Base-by-base conservation (phyloP, 2,797 vertebrate genomes). In the Erpetoichthys calabaricus region DNA sequence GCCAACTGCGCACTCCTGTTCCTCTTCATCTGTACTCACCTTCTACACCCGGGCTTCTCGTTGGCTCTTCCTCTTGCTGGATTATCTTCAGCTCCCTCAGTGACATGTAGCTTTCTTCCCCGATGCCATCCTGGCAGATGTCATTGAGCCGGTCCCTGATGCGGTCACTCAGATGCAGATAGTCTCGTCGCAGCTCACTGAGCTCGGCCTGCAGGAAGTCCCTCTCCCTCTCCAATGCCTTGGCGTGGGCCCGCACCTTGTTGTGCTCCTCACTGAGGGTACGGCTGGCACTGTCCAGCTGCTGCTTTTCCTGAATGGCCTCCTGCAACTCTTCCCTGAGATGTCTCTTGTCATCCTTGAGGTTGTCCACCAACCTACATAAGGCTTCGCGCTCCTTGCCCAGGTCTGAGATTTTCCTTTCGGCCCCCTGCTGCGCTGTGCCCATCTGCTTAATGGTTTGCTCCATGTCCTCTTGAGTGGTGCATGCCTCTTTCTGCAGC, bases 91-190 rank as follows among this genome's bases (percentile, higher is more conserved):
- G 8, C 3, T 59, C 45, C 52, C 7, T 7, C 9, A 42, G n/a
- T 6, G 42, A 44, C 45, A 25, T 42, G 45, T 47, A 45, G 51
- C 7, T 42, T 8, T 46, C 51, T 9, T 49, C 7, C n/a, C 7
- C n/a, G 4, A 7, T 7, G 47, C 47, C n/a, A 7, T 59, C 58
- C 9, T 55, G 51, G 9, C 51, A 56, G 5, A 58, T 6, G n/a
- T 45, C 52, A 45, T 59, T 49, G 47, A 70, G 60, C 51, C 64
- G 67, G 58, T 67, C 62, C 9, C 46, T 49, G 61, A 72, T 72
- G 55, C 68, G 64, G 55, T 72, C 70, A 46, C 70, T 72, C 44
- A 72, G 56, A 51, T 60, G 59, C 4, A 72, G 42, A 25, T 72
- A 72, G 56, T 72, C 70, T 46, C 65, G 65, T 4, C 63, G 45